Base-by-base conservation (phyloP, 2,888 invertebrate genomes). In the Hydraecia micacea region DNA sequence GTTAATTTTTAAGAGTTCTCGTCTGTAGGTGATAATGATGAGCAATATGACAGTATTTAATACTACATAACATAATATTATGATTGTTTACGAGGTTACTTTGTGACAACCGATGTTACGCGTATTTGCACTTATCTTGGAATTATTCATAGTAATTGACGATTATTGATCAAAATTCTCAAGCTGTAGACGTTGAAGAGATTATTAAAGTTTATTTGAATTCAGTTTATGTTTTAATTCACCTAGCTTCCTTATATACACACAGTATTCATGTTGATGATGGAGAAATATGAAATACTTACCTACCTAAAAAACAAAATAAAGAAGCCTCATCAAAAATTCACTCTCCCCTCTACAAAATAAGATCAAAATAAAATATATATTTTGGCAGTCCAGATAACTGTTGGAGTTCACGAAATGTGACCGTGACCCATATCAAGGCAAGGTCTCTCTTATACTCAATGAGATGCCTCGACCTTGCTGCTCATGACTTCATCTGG, bases 121-220 rank as follows among this genome's bases (percentile, higher is more conserved):
- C 84, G 86, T 85, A 86, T 85, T 86, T 91, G 92, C 93, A 92
- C 91, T 90, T 90, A 85, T 88, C 89, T 91, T 91, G 88, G 75
- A 88, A 82, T 86, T 89, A 87, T 81, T 84, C 80, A 89, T 90
- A 88, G 87, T 90, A 89, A 86, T 85, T 81, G 88, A 90, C 81
- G 88, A 91, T 87, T 85, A 91, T 91, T 88, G 90, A 91, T 90
- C 89, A 86, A 89, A 89, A 90, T 90, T 93, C 91, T 92, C 91
- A 91, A 94, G 92, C 89, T 93, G 94, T 96, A 96, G 94, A 92
- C 88, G 94, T 96, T 95, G 93, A 94, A 91, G 91, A 93, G 90
- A 93, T 89, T 94, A 96, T 95, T 96, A 96, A 96, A 96, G 94
- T 95, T 96, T 95, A 94, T 96, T 96, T 96, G 90, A 95, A 95